Evolutionary conservation across 30 jellyfish, hydroid and myxozoan species (phyloP).

Genomic region (Aurelia coerulea): DNA sequence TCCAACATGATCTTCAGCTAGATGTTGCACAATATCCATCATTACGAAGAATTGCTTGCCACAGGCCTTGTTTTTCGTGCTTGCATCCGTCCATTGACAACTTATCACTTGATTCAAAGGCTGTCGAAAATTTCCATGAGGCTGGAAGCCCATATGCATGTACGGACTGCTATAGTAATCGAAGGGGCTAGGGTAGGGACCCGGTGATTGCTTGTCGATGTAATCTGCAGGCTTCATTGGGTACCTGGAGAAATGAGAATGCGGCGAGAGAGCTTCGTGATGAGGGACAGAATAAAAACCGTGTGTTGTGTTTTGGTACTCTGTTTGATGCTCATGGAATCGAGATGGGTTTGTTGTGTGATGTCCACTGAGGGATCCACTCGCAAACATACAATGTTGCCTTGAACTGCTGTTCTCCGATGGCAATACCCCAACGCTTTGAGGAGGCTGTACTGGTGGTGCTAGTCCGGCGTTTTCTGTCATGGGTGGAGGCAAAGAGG

Average conservation of each 20-base stretch:
- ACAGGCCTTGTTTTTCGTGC: conserved; percentile 99
- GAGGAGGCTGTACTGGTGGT: conserved; percentile 83
- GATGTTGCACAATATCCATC: conserved; percentile 99
- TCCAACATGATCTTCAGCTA: conserved; percentile 99
- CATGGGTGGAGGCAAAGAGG: conserved; percentile 83
- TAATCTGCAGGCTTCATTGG: conserved; percentile 73
- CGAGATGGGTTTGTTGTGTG: conserved; percentile 72
- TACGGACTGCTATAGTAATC: conserved; percentile 86
- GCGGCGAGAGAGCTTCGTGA: conserved; percentile 88
- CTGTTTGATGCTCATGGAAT: conserved; percentile 84
- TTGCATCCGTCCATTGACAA: conserved; percentile 97
- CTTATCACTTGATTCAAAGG: conserved; percentile 97
- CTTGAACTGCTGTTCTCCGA: conserved; percentile 90
- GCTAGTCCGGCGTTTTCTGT: conserved; percentile 67
- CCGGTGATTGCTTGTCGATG: conserved; percentile 73
- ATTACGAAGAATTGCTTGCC: conserved; percentile 98
- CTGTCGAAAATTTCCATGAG: conserved; percentile 98
- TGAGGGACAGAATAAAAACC: conserved; percentile 82
- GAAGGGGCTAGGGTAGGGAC: conserved; percentile 85
- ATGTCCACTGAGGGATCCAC: conserved; percentile 70
- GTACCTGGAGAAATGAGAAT: conserved; percentile 69
- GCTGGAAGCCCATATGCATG: conserved; percentile 95
- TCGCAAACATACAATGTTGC: conserved; percentile 97
- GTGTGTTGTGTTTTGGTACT: conserved; percentile 66
- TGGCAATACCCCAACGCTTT: conserved; percentile 57